Percentiles rank a stretch among this genome's conserved stretches.
phyloP scores from a whole-genome alignment of 2,797 vertebrate genomes.

The Gallinago stenura region DNA sequence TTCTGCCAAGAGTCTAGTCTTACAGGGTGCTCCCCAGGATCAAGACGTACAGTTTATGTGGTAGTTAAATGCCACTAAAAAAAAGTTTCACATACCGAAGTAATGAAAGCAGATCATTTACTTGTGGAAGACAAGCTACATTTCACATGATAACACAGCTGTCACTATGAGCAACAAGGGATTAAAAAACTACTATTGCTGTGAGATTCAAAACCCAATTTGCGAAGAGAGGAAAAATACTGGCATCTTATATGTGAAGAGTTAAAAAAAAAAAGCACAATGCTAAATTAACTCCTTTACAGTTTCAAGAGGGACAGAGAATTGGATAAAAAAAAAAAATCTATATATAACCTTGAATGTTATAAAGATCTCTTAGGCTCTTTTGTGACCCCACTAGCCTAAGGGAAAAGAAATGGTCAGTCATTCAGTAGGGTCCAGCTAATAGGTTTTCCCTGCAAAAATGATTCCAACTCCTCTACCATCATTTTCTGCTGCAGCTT shows the following conservation, averaged over 20 bases:
- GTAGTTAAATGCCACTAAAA: neutral
- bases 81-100: neutral
- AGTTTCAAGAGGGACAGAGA: neutral
- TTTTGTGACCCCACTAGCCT: neutral
- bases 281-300: neutral
- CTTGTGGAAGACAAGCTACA: neutral
- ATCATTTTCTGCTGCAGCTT: slow-evolving; percentile 7
- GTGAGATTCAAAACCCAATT: neutral
- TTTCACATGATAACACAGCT: neutral
- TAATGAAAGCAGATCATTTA: slow-evolving; percentile 18
- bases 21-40: neutral
- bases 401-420: neutral
- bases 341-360: neutral
- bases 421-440: neutral
- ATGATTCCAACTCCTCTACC: neutral
- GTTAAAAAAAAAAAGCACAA: neutral
- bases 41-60: neutral
- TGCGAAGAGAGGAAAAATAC: neutral
- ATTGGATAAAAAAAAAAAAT: neutral
- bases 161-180: neutral
- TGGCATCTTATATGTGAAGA: neutral
- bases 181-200: neutral
- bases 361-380: neutral
- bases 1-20: neutral
- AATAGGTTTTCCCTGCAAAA: slow-evolving; percentile 15